These are phyloP conservation scores for Pelmatolapia mariae DNA, from an alignment of 2,113 vertebrate species.

Conservation along the genomic window DNA sequence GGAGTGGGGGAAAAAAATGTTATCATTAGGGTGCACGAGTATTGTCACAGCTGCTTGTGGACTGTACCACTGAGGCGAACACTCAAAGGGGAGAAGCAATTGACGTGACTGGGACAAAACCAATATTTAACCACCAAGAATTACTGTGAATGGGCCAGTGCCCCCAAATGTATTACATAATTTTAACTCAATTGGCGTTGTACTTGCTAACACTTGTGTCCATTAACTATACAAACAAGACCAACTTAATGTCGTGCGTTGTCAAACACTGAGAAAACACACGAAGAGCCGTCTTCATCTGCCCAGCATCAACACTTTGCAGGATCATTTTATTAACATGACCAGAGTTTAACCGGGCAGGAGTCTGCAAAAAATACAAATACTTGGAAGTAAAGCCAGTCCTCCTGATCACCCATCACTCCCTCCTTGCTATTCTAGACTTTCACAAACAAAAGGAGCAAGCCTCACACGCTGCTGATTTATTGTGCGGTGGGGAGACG, in stretches of 20 bases:
- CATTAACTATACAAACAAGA: not conserved
- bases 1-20: not conserved
- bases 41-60: not conserved
- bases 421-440: not conserved
- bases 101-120: not conserved
- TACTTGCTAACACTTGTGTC: not conserved
- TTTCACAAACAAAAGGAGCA: not conserved
- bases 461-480: constrained; percentile 1
- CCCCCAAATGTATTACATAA: not conserved
- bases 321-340: not conserved
- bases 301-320: not conserved
- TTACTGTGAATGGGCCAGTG: not conserved
- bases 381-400: not conserved
- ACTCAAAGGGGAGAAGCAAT: not conserved
- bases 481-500: not conserved
- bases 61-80: not conserved
- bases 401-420: not conserved
- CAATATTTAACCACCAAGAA: not conserved
- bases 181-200: not conserved
- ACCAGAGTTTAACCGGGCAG: not conserved
- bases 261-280: not conserved
- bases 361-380: not conserved
- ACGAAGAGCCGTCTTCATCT: not conserved
- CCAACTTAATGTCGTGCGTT: not conserved
- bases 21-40: not conserved